Evolutionary conservation across 2,888 invertebrate species (phyloP).

Genomic region (Mesodorylaimus sp.): DNA sequence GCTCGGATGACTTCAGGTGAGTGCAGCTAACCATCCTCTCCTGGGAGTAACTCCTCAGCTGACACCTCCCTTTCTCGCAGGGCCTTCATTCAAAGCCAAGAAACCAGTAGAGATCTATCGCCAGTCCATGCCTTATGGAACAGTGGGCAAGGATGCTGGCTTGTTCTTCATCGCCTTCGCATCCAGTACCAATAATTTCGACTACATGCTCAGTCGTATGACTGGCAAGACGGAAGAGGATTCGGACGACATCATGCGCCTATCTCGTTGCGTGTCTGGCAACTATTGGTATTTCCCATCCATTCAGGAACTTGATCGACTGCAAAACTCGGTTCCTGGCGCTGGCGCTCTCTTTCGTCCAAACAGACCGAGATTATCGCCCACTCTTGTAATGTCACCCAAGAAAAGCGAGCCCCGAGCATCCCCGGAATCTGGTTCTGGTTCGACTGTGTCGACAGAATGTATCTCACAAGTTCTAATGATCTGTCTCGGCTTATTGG

Average conservation of each 20-base stretch:
- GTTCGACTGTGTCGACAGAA: too few relatives aligned
- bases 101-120: slow-evolving; percentile 32
- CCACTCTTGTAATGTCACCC: too few relatives aligned
- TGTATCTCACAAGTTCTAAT: too few relatives aligned
- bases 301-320: slow-evolving; percentile 20
- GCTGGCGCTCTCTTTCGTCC: too few relatives aligned
- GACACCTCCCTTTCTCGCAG: too few relatives aligned
- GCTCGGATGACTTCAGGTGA: slow-evolving; percentile 32
- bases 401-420: too few relatives aligned
- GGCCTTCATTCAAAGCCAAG: slow-evolving; percentile 22
- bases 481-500: too few relatives aligned
- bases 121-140: slow-evolving; percentile 33
- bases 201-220: slow-evolving; percentile 33
- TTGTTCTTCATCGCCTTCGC: slow-evolving; percentile 33
- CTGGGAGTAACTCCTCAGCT: too few relatives aligned
- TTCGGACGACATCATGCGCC: slow-evolving; percentile 30
- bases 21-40: too few relatives aligned
- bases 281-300: slow-evolving; percentile 34
- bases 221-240: slow-evolving; percentile 28
- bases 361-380: too few relatives aligned
- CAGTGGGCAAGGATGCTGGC: slow-evolving; percentile 23
- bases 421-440: too few relatives aligned
- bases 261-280: slow-evolving; percentile 27
- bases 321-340: too few relatives aligned
- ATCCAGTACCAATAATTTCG: slow-evolving; percentile 26